Base-by-base conservation (phyloP, 2,888 invertebrate genomes). In the Drosophila kuntzei region DNA sequence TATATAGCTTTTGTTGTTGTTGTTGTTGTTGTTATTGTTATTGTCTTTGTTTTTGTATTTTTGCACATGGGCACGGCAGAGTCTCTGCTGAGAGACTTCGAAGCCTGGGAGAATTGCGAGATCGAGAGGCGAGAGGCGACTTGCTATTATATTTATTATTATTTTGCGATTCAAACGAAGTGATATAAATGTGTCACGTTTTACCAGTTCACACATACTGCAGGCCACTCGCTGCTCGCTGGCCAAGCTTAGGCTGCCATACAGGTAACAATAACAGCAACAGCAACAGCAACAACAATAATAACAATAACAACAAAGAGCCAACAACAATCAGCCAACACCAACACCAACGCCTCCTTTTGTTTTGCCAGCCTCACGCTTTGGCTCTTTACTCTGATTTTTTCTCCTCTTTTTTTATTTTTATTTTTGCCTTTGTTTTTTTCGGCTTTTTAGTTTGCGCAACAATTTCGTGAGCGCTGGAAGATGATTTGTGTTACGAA, bases 171-270 rank as follows among this genome's bases (percentile, higher is more conserved):
- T 90, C 90, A 89, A 90, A 90, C 90, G 89, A 89, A 89, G 90
- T 91, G 91, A 91, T 91, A 91, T 90, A 90, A 90, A 90, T 91
- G 90, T 91, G 91, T 91, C 91, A 91, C 91, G 91, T 91, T 91
- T 91, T 91, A 89, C 90, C 87, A 91, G 91, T 91, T 91, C 91
- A 91, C 91, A 91, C 91, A 91, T 91, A 89, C 79, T 91, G 89
- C 82, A 85, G 79, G 73, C 80, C 71, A 76, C 60, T 63, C 64
- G 51, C 61, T 60, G 80, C 58, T 58, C 25, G 60, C 60, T 36
- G 53, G 51, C 51, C 55, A 49, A 29, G 67, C 60, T 60, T 51
- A 16, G 43, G 9, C 36, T 71, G 78, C 84, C 82, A 71, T 82
- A 71, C 86, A 87, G 89, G 90, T 89, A 87, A 78, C 62, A 77